phyloP scores from a whole-genome alignment of 2,888 invertebrate species.

The Dyspetes luteomarginatus region DNA sequence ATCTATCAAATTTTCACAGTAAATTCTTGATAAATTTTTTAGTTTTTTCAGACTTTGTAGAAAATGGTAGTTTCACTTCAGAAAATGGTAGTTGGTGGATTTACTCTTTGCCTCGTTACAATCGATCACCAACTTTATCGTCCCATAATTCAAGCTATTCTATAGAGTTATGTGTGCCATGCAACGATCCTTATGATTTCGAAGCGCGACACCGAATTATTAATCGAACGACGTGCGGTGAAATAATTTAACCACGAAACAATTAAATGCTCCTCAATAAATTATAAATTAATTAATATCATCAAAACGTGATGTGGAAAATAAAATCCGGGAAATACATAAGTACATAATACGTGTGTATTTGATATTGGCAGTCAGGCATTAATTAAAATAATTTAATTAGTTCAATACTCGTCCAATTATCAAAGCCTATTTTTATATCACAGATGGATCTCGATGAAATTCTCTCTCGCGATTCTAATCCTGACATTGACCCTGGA shows the following conservation, averaged over 20 bases:
- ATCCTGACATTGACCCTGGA: slow-evolving; percentile 7
- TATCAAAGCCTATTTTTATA: not conserved
- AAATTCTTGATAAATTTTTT: too few relatives aligned
- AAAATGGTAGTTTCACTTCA: too few relatives aligned
- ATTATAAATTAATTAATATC: slow-evolving; percentile 15
- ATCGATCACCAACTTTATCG: too few relatives aligned
- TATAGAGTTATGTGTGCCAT: too few relatives aligned
- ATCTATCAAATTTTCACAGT: too few relatives aligned
- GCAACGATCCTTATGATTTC: not conserved
- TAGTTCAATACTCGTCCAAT: not conserved
- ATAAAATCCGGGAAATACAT: not conserved
- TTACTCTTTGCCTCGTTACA: too few relatives aligned
- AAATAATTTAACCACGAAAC: slow-evolving; percentile 3
- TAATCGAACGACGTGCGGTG: not conserved
- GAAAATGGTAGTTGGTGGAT: too few relatives aligned
- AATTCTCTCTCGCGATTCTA: not conserved
- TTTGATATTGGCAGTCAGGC: not conserved
- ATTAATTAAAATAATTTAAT: slow-evolving; percentile 15
- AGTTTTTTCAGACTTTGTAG: too few relatives aligned
- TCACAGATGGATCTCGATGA: not conserved
- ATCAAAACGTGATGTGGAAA: not conserved
- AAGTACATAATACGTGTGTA: not conserved
- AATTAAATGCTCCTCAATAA: not conserved
- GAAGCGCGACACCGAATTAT: not conserved
- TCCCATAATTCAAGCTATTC: too few relatives aligned